Conservation (phyloP, 2,888 invertebrate species). For the Ormyrus nitidulus region DNA sequence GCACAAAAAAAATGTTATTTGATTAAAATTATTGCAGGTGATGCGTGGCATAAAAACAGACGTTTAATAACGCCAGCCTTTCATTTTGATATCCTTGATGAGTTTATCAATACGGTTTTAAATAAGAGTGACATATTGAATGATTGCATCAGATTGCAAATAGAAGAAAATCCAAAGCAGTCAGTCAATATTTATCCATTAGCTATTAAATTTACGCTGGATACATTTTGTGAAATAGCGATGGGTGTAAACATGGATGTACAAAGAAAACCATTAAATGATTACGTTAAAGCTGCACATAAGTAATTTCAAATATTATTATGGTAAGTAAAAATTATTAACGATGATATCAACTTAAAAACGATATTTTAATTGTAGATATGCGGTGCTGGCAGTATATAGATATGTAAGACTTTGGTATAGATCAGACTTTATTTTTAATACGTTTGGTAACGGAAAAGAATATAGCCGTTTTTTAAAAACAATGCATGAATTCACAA, state of each 20-base stretch:
- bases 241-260: slow-evolving; percentile 80
- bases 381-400: too few relatives aligned
- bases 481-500: slow-evolving; percentile 60
- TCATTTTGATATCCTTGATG: slow-evolving; percentile 77
- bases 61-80: slow-evolving; percentile 75
- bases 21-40: not conserved
- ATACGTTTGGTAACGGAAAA: slow-evolving; percentile 56
- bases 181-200: slow-evolving; percentile 77
- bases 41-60: slow-evolving; percentile 12
- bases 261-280: slow-evolving; percentile 75
- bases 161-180: slow-evolving; percentile 58
- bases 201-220: slow-evolving; percentile 76
- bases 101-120: slow-evolving; percentile 54
- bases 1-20: not conserved
- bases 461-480: slow-evolving; percentile 55
- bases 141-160: slow-evolving; percentile 61
- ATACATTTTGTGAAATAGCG: slow-evolving; percentile 80
- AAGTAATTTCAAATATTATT: not conserved
- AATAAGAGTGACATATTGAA: slow-evolving; percentile 76
- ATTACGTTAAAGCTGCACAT: slow-evolving; percentile 76
- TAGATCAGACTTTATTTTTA: not conserved
- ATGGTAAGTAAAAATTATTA: not conserved
- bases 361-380: too few relatives aligned
- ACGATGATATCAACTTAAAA: not conserved
- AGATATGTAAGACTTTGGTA: too few relatives aligned